Conservation (phyloP, 2,888 invertebrate species). For the Drosophila multiciliata region DNA sequence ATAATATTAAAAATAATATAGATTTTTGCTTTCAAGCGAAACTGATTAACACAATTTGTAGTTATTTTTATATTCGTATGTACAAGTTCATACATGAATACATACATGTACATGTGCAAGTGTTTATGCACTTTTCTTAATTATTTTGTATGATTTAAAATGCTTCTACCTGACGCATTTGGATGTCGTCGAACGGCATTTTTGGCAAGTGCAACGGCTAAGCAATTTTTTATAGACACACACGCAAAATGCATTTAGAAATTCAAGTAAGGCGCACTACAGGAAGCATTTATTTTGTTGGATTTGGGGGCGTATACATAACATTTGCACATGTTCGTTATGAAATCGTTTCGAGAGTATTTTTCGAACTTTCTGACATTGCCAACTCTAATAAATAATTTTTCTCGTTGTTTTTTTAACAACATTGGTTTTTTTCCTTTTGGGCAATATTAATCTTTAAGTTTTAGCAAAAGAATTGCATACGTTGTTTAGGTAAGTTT, state of each 20-base stretch:
- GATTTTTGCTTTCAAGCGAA: not conserved
- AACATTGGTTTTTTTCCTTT: not conserved
- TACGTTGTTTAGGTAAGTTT: not conserved
- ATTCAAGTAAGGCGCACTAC: constrained; percentile 21
- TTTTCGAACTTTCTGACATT: not conserved
- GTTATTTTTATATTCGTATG: constrained; percentile 8
- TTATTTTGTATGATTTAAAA: constrained; percentile 32
- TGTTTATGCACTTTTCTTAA: not conserved
- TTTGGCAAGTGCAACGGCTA: constrained; percentile 61
- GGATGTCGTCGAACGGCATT: constrained; percentile 27
- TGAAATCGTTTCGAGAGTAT: constrained; percentile 9
- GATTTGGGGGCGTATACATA: constrained; percentile 62
- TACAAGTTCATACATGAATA: not conserved
- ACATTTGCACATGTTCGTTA: constrained; percentile 40
- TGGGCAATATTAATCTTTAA: not conserved
- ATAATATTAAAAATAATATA: not conserved
- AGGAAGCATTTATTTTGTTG: constrained; percentile 49
- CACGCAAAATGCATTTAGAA: constrained; percentile 30
- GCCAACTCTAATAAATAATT: not conserved
- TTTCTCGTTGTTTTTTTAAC: not conserved
- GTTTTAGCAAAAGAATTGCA: not conserved
- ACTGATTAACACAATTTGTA: constrained; percentile 12
- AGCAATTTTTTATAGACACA: constrained; percentile 34
- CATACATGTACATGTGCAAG: no score
- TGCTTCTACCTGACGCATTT: constrained; percentile 38